phyloP scores from a whole-genome alignment of 1,140 invertebrate genomes.

The Diabrotica undecimpunctata region DNA sequence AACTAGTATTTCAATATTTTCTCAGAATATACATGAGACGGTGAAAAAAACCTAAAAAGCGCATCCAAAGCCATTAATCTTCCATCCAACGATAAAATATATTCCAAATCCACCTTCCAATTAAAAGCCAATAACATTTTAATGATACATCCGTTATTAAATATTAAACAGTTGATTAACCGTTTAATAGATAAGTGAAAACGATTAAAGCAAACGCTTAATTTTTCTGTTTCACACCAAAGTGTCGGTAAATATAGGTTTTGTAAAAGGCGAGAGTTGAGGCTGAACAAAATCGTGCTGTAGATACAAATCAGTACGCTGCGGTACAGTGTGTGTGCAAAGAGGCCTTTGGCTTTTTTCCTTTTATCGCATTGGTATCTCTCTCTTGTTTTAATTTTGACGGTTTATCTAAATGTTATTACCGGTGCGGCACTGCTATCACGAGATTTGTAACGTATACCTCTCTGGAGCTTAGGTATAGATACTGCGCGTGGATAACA shows the following conservation, averaged over 20 bases:
- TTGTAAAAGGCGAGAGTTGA: constrained; percentile 12
- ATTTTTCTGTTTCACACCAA: constrained; percentile 22
- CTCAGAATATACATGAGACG: too few relatives aligned
- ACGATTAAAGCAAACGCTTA: constrained; percentile 16
- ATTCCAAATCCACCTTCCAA: constrained; percentile 21
- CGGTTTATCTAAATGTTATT: not conserved
- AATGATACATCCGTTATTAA: constrained; percentile 23
- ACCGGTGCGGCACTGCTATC: not conserved
- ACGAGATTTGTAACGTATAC: not conserved
- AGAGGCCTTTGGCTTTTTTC: constrained; percentile 1
- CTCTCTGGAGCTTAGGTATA: not conserved
- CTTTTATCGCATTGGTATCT: not conserved
- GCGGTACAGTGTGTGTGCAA: constrained; percentile 1
- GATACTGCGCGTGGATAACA: not conserved
- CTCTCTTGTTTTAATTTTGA: constrained; percentile 3
- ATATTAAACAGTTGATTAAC: constrained; percentile 22
- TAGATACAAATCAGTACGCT: not conserved
- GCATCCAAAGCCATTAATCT: not conserved
- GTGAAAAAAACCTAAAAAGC: not conserved
- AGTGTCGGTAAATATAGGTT: constrained; percentile 23
- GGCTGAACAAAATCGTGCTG: constrained; percentile 9
- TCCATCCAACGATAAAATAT: constrained; percentile 9
- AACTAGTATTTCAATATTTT: too few relatives aligned
- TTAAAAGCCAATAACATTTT: constrained; percentile 24
- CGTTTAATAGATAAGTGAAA: constrained; percentile 23